Conservation (phyloP, 2,888 invertebrate genomes). For the Parnassius glacialis region DNA sequence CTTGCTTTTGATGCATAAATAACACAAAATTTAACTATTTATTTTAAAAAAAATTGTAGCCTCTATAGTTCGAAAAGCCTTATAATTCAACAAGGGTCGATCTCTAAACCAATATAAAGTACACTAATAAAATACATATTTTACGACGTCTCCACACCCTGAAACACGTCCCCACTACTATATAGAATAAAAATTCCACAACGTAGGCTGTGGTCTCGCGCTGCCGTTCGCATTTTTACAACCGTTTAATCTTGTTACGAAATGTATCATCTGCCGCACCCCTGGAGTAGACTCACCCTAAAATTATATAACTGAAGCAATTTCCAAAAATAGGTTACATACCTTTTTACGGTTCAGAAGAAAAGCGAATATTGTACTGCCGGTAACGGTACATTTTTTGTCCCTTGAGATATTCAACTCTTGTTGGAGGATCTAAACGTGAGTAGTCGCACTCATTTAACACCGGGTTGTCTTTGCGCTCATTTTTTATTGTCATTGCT, state of each 20-base stretch:
- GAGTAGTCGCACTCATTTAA: too few species aligned
- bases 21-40: too few species aligned
- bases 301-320: not conserved
- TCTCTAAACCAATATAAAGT: constrained; percentile 38
- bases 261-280: constrained; percentile 6
- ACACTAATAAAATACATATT: constrained; percentile 42
- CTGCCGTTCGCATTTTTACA: constrained; percentile 9
- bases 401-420: too few species aligned
- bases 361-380: too few species aligned
- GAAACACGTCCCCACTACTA: constrained; percentile 36
- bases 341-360: too few species aligned
- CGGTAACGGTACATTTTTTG: too few species aligned
- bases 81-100: constrained; percentile 25
- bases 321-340: not conserved
- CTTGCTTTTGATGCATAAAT: too few species aligned
- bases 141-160: constrained; percentile 44
- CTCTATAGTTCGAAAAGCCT: not conserved
- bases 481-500: too few species aligned
- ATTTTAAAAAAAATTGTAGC: too few species aligned
- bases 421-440: too few species aligned
- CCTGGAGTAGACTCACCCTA: constrained; percentile 1
- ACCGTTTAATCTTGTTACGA: constrained; percentile 15
- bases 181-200: constrained; percentile 7
- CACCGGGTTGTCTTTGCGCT: too few species aligned
- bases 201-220: constrained; percentile 4